A percentile compares a stretch with the other conserved stretches of the same genome.
phyloP scores from a whole-genome alignment of 1,140 invertebrate species.

The Copidosoma floridanum region DNA sequence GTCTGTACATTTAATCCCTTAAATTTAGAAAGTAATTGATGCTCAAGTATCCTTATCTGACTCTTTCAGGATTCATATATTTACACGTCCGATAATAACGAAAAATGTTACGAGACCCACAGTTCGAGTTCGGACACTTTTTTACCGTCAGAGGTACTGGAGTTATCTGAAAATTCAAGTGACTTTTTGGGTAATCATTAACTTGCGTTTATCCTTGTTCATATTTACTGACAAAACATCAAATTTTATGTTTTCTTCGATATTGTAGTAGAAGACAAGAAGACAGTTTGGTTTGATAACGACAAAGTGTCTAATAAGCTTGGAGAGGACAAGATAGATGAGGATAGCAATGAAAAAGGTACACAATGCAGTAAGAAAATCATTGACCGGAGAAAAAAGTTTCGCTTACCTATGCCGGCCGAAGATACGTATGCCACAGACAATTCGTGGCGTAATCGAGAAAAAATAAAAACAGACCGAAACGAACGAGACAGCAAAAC shows the following conservation, averaged over 20 bases:
- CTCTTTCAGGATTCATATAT: slow-evolving; percentile 13
- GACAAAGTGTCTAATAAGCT: neutral
- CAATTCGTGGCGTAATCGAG: too few species aligned
- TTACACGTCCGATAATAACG: slow-evolving; percentile 17
- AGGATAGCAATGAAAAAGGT: slow-evolving; percentile 12
- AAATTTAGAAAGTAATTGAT: neutral
- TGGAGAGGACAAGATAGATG: slow-evolving; percentile 8
- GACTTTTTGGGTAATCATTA: neutral
- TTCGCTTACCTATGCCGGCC: neutral
- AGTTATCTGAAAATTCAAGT: neutral
- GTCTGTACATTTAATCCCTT: too few species aligned
- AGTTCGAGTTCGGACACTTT: neutral
- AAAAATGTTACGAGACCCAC: neutral
- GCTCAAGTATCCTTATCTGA: neutral
- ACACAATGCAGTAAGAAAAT: too few species aligned
- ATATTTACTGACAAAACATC: too few species aligned
- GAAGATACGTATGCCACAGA: too few species aligned
- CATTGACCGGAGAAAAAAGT: neutral
- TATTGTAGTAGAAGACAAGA: too few species aligned
- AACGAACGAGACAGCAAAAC: too few species aligned
- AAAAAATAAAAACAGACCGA: too few species aligned
- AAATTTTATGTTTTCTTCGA: too few species aligned
- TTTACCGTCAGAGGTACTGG: neutral
- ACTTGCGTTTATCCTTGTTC: too few species aligned
- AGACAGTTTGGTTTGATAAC: too few species aligned